Evolutionary conservation across 2,888 invertebrate genomes (phyloP).

Genomic region (Heliconius charithonia): DNA sequence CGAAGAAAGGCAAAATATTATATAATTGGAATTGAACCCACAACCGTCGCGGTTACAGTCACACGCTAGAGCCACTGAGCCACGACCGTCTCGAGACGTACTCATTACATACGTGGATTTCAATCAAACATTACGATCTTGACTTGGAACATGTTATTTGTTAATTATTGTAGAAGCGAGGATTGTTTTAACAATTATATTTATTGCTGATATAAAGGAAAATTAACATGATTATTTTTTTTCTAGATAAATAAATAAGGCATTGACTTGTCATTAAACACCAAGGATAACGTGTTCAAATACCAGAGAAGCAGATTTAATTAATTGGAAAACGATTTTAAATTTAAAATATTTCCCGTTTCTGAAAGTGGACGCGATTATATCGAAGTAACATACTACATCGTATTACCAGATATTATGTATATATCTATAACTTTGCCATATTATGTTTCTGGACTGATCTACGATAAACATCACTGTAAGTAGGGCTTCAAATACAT

Average conservation of each 20-base stretch:
- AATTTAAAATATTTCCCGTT: no score
- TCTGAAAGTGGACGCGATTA: no score
- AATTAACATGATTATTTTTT: not conserved
- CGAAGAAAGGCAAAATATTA: not conserved
- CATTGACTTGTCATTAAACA: slow-evolving; percentile 20
- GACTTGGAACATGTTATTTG: not conserved
- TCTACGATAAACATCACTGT: no score
- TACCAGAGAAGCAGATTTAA: not conserved
- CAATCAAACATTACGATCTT: slow-evolving; percentile 6
- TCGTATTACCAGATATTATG: no score
- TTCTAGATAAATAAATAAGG: not conserved
- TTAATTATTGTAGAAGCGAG: slow-evolving; percentile 7
- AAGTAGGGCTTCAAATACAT: not conserved
- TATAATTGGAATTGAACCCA: not conserved
- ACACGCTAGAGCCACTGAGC: no score
- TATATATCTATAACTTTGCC: no score
- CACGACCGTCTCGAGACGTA: not conserved
- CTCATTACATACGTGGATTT: not conserved
- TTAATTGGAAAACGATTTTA: no score
- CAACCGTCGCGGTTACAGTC: not conserved
- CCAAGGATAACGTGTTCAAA: not conserved
- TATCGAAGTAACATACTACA: no score
- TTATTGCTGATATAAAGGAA: slow-evolving; percentile 1
- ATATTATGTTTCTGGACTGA: no score
- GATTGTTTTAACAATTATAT: slow-evolving; percentile 9